Base-by-base conservation (phyloP, 2,797 vertebrate genomes). In the Melanotaenia parkinsoni region DNA sequence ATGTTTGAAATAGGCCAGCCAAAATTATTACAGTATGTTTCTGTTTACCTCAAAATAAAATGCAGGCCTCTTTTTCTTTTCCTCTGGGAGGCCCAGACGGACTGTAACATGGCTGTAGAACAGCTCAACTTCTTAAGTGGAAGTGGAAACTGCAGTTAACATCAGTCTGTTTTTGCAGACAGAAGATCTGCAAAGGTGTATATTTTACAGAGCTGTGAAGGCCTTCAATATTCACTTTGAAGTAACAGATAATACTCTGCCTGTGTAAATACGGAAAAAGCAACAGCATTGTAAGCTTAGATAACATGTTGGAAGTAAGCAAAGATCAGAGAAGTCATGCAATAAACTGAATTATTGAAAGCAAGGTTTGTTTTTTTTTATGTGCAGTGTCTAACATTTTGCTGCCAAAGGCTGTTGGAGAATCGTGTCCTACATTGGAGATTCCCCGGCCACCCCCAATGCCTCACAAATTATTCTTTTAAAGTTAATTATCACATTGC, bases 61-160 rank as follows among this genome's bases (percentile, higher is more conserved):
- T 32, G 38, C 13, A 26, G 45, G 45, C 45, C 45, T 35, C 65
- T 76, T 66, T 67, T 30, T 69, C 70, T 75, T 10, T 47, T 20
- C 45, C 45, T 50, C 9, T n/a, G 77, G 80, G 56, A 30, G 57
- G 58, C 28, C 50, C 38, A 40, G 60, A 51, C 3, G 5, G 37
- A 51, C 67, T 43, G 77, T 74, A 81, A 68, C 47, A 0, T 70
- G 45, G 30, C 65, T 43, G 59, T 33, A 66, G 63, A 77, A 67
- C 56, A 33, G 67, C 67, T 79, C 76, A 71, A 80, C 79, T 58
- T 53, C 70, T 83, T 67, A 77, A 63, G 56, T 24, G n/a, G 20
- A 20, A 22, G 9, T 50, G 45, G 45, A 50, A 50, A 50, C 45
- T 50, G 45, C 45, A n/a, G 26, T 63, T 37, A 67, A 38, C 53